Percentiles rank a stretch among this genome's conserved stretches.
phyloP scores from a whole-genome alignment of 1,140 invertebrate species.

The Lycorma delicatula region DNA sequence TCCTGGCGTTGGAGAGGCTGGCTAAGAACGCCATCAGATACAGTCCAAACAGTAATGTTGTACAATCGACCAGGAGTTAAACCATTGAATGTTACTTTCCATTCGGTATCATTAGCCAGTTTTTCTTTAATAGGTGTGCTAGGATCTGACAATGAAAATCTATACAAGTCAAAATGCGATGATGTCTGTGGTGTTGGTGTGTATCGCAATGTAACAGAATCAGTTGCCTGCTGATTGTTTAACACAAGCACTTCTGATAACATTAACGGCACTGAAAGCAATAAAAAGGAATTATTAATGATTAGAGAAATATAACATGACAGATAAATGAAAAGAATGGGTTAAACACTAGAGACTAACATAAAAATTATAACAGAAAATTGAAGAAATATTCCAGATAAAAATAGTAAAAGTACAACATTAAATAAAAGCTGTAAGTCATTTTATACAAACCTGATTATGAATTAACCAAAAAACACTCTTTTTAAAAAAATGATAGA shows the following conservation, averaged over 20 bases:
- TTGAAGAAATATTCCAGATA: no score
- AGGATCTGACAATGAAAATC: slow-evolving; percentile 67
- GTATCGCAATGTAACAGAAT: slow-evolving; percentile 68
- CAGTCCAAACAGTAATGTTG: slow-evolving; percentile 89
- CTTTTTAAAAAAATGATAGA: no score
- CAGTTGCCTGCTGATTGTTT: slow-evolving; percentile 57
- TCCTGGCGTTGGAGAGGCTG: slow-evolving; percentile 76
- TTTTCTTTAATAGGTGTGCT: slow-evolving; percentile 64
- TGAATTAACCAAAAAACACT: no score
- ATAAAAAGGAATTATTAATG: no score
- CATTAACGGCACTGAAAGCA: slow-evolving; percentile 74
- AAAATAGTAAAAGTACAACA: no score
- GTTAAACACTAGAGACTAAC: no score
- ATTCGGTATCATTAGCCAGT: slow-evolving; percentile 62
- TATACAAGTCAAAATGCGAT: slow-evolving; percentile 70
- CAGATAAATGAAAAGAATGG: no score
- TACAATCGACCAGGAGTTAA: slow-evolving; percentile 74
- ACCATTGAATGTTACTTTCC: slow-evolving; percentile 71
- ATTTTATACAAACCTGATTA: no score
- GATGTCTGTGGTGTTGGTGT: slow-evolving; percentile 72
- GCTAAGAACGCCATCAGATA: slow-evolving; percentile 70
- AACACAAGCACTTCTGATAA: slow-evolving; percentile 84
- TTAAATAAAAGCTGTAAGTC: no score
- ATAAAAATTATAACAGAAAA: no score
- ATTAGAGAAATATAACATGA: no score